These are phyloP conservation scores for Danio rerio DNA, from an alignment of 2,113 vertebrate species.

Conservation along the genomic window GRCz12tu NC_133180.1:71586001-71586500, in stretches of 20 bases:
- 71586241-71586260: not conserved
- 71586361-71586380: not conserved
- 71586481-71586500: too few species aligned
- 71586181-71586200: not conserved
- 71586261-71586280: too few species aligned
- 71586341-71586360: not conserved
- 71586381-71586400: not conserved
- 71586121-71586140: too few species aligned
- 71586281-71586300: not conserved
- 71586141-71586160: too few species aligned
- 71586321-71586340: not conserved
- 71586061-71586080: too few species aligned
- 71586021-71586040: too few species aligned
- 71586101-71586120: too few species aligned
- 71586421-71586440: too few species aligned
- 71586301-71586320: not conserved
- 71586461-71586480: too few species aligned
- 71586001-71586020: not conserved
- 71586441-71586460: too few species aligned
- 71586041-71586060: too few species aligned
- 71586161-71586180: not conserved
- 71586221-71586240: not conserved
- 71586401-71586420: not conserved
- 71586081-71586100: too few species aligned
- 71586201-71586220: not conserved